Evolutionary conservation across 2,888 invertebrate genomes (phyloP).

Genomic region (Drosophila paucipuncta): DNA sequence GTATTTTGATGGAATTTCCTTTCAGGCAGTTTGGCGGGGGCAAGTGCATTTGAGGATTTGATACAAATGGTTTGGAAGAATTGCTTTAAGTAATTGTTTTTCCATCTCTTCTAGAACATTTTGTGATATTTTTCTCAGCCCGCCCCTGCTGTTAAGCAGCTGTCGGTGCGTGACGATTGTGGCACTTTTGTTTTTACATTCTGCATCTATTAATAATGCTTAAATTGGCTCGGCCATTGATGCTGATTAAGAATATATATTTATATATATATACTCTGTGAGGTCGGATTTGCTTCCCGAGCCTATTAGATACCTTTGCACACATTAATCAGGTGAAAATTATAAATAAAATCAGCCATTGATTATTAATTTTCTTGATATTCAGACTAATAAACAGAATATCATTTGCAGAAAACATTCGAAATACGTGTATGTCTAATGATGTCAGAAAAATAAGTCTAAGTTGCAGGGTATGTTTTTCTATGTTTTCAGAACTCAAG

Average conservation of each 20-base stretch:
- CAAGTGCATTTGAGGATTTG: slow-evolving; percentile 82
- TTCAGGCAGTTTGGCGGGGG: slow-evolving; percentile 53
- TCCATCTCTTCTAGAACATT: slow-evolving; percentile 42
- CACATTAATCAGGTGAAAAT: neutral
- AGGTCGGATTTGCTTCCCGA: neutral
- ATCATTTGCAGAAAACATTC: neutral
- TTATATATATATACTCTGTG: neutral
- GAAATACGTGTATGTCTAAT: neutral
- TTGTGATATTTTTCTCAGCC: slow-evolving; percentile 41
- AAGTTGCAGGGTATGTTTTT: neutral
- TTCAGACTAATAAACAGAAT: neutral
- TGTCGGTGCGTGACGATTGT: slow-evolving; percentile 3
- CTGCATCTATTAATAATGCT: neutral
- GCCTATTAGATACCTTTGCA: neutral
- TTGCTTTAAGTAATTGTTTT: slow-evolving; percentile 79
- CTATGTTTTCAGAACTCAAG: neutral
- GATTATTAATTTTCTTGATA: neutral
- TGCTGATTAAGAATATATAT: neutral
- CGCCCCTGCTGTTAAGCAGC: slow-evolving; percentile 6
- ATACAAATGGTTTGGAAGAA: slow-evolving; percentile 81
- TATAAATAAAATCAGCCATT: neutral
- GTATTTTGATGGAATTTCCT: slow-evolving; percentile 55
- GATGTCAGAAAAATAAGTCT: neutral
- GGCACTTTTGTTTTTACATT: slow-evolving; percentile 8
- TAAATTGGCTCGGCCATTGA: neutral